Conservation (phyloP, 2,113 vertebrate genomes). For the Panthera leo region DNA sequence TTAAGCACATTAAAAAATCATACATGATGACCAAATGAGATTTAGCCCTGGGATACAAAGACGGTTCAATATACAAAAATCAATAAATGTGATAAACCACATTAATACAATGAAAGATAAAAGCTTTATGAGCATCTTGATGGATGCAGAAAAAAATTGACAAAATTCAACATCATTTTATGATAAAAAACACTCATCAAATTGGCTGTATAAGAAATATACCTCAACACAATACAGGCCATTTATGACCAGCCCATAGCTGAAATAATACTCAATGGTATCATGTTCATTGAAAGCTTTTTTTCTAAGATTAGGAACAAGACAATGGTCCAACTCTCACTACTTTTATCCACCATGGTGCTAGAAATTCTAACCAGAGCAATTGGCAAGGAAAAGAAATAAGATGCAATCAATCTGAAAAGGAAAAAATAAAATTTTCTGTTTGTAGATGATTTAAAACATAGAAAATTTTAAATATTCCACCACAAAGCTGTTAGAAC, state of each 20-base stretch:
- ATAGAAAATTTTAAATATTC: background rate
- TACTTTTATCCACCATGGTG: too few relatives aligned
- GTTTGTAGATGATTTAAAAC: background rate
- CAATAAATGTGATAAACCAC: background rate
- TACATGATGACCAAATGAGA: background rate
- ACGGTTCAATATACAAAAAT: background rate
- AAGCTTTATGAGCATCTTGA: background rate
- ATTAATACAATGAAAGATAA: background rate
- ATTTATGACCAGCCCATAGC: background rate
- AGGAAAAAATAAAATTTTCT: background rate
- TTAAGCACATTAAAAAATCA: background rate
- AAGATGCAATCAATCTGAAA: background rate
- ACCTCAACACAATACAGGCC: background rate
- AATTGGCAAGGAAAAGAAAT: background rate
- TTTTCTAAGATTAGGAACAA: background rate
- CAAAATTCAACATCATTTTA: background rate
- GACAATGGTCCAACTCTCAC: background rate
- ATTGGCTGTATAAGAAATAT: background rate
- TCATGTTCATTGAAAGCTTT: background rate
- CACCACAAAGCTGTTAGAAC: background rate
- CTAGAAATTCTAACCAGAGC: background rate
- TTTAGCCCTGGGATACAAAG: background rate
- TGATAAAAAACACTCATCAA: background rate
- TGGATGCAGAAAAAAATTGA: background rate
- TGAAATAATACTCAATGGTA: background rate